Evolutionary conservation across 1,140 invertebrate genomes (phyloP).

Genomic region (Eufriesea mexicana): DNA sequence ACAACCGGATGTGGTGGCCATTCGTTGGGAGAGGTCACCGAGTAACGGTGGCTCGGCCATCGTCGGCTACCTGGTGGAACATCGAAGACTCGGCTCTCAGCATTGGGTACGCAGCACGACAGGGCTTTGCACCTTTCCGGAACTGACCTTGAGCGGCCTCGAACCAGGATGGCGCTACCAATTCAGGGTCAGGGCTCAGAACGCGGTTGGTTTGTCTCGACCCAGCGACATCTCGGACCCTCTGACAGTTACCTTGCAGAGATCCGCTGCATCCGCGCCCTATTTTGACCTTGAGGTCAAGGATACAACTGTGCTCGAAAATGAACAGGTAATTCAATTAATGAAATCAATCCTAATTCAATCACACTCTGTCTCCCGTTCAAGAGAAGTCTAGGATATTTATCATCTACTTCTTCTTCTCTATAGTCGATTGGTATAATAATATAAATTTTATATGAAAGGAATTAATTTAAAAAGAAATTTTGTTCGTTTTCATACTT

Average conservation of each 20-base stretch:
- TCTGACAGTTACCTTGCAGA: constrained; percentile 88
- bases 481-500: not conserved
- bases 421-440: too few species aligned
- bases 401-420: too few species aligned
- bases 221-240: constrained; percentile 90
- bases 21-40: constrained; percentile 91
- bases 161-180: constrained; percentile 94
- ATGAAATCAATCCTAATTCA: too few species aligned
- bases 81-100: constrained; percentile 88
- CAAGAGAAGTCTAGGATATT: too few species aligned
- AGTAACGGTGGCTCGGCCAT: constrained; percentile 95
- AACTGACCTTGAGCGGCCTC: constrained; percentile 89
- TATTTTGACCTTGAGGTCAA: constrained; percentile 86
- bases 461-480: too few species aligned
- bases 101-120: constrained; percentile 91
- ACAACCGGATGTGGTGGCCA: constrained; percentile 92
- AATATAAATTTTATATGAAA: too few species aligned
- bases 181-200: constrained; percentile 94
- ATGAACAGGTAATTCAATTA: constrained; percentile 85
- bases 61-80: constrained; percentile 91
- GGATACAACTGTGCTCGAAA: constrained; percentile 88
- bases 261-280: constrained; percentile 86
- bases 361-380: too few species aligned
- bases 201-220: constrained; percentile 90
- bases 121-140: constrained; percentile 86